Evolutionary conservation across 2,797 vertebrate genomes (phyloP), one percentile per base, ranked within the genome.

Genomic region (Pangasius larnaudii): DNA sequence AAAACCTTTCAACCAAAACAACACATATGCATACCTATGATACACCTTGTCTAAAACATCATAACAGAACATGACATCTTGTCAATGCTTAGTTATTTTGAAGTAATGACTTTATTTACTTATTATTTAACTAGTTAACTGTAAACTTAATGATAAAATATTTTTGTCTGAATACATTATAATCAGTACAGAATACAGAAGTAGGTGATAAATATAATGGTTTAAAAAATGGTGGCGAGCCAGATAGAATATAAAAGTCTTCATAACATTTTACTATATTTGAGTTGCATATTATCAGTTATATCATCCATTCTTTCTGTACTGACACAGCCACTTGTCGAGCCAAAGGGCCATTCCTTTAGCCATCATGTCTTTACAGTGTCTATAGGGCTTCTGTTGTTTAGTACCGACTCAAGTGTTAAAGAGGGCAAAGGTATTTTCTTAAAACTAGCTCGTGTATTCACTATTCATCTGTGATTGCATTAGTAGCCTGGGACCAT

Each of bases 271-370:
- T 88, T 77, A 77, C 46, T 88, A 36, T 51, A 1, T 84, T 82
- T 49, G 16, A n/a, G 63, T 71, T 24, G 71, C 59, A 77, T 42
- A 22, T 67, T 18, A 14, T 49, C 9, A 22, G 10, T 33, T 74
- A 33, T 13, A 49, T 33, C 36, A 46, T 72, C 39, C 24, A 46
- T 75, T 36, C 59, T 24, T 78, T 84, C 56, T 83, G 67, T 59
- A 33, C 42, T 6, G 24, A 83, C 53, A 67, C 42, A 87, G 49
- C 22, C 71, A 65, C 33, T 84, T 16, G 59, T 84, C 46, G 42
- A 84, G 59, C 36, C 81, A 87, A 84, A 84, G 77, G 81, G 59
- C 78, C 33, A 10, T 71, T 87, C 46, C 9, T 58, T n/a, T 59
- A 81, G 18, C 30, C 14, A 65, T 4, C 5, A 24, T 77, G 33